These are phyloP conservation scores for Pagrus major DNA, from an alignment of 2,113 vertebrate species.

Conservation along the genomic window DNA sequence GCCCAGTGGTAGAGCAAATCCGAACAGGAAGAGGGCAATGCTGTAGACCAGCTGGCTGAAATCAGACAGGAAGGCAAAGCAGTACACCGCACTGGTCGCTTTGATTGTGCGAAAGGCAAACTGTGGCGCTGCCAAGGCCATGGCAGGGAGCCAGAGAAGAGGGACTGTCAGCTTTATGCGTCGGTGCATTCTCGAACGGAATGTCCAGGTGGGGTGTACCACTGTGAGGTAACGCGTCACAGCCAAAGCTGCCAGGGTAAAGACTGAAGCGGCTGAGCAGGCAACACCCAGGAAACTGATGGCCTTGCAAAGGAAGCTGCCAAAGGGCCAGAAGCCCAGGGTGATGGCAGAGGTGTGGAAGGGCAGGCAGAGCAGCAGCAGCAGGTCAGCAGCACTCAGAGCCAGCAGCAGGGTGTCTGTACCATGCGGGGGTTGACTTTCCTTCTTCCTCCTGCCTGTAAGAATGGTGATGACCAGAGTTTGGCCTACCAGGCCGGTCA, in stretches of 20 bases:
- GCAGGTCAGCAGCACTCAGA: constrained; percentile 80
- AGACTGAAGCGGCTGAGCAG: constrained; percentile 81
- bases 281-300: constrained; percentile 84
- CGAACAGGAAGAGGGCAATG: constrained; percentile 80
- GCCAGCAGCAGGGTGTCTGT: constrained; percentile 83
- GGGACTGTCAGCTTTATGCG: constrained; percentile 61
- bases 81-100: constrained; percentile 57
- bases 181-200: constrained; percentile 65
- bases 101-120: constrained; percentile 79
- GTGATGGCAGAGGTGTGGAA: constrained; percentile 84
- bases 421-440: constrained; percentile 63
- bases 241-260: constrained; percentile 83
- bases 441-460: constrained; percentile 66
- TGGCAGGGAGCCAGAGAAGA: constrained; percentile 80
- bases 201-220: constrained; percentile 80
- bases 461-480: constrained; percentile 80
- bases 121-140: constrained; percentile 82
- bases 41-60: constrained; percentile 83
- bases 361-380: constrained; percentile 82
- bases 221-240: constrained; percentile 84
- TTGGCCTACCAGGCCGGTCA: constrained; percentile 81
- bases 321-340: constrained; percentile 83
- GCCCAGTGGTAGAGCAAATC: constrained; percentile 81
- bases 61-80: constrained; percentile 83
- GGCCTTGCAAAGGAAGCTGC: constrained; percentile 79